Evolutionary conservation across 2,797 vertebrate genomes (phyloP), one percentile per base, ranked within the genome.

Genomic region (Pristis pectinata): DNA sequence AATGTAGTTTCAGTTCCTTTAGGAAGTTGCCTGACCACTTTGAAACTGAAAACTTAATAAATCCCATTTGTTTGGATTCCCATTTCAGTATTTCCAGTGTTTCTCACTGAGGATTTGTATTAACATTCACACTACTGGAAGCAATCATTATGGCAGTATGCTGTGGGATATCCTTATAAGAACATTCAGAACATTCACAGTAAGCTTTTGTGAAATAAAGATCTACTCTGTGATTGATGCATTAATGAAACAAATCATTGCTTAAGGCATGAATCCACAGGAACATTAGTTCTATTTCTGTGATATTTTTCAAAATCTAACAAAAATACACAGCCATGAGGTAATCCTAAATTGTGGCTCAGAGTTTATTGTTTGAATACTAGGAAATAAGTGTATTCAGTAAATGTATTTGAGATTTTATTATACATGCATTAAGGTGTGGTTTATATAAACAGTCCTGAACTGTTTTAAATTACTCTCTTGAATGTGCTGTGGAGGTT

Each of bases 191-290:
- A 37, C 0, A 11, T 41, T 10, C 87, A 91, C 59, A 67, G 70
- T 67, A 67, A 64, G 41, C 61, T 22, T 91, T 91, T 91, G 87
- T 67, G 87, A 91, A 91, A 67, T 59, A 64, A 91, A 67, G 19
- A 8, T 67, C 15, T 22, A 19, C 1, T 22, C n/a, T 89, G 19
- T 89, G 85, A 59, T n/a, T 91, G 59, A 67, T 41, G 37, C 59
- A 41, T 91, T 91, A 91, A 91, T 91, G n/a, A 64, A 67, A n/a
- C 59, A 91, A 41, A 27, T 91, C 8, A 67, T 91, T 67, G 61
- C 87, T 11, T 22, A 91, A 67, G 59, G n/a, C 87, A 91, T 34
- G 10, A 59, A 87, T 87, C 53, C 49, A 87, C 83, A 87, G n/a
- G n/a, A 91, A 91, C 41, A 67, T n/a, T 37, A 91, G 37, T 91